Percentiles rank a stretch among this genome's conserved stretches.
These are phyloP conservation scores for Ommatoiulus sabulosus DNA, from an alignment of 2,888 invertebrate genomes.

Conservation along the genomic window DNA sequence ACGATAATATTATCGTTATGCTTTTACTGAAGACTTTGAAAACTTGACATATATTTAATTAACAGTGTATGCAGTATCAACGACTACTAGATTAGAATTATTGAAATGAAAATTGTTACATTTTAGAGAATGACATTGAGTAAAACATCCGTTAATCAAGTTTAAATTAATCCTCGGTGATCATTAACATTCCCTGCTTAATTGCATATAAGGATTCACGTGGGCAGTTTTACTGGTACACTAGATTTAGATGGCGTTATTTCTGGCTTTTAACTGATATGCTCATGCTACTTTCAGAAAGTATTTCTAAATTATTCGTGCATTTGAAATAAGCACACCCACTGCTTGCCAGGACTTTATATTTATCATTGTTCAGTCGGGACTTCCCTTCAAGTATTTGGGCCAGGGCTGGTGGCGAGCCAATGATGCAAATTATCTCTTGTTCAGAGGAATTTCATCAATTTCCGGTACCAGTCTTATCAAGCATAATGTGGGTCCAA, in stretches of 20 bases:
- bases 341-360: neutral
- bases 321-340: neutral
- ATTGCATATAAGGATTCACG: too few relatives aligned
- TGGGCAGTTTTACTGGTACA: neutral
- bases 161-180: too few relatives aligned
- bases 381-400: constrained; percentile 35
- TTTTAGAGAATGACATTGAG: too few relatives aligned
- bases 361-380: constrained; percentile 21
- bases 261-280: neutral
- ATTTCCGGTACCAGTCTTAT: neutral
- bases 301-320: neutral
- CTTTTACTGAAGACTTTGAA: too few relatives aligned
- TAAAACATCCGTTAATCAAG: too few relatives aligned
- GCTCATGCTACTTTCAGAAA: constrained; percentile 20
- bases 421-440: neutral
- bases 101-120: too few relatives aligned
- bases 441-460: neutral
- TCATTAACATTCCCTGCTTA: too few relatives aligned
- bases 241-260: neutral
- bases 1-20: too few relatives aligned
- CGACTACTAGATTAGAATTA: too few relatives aligned
- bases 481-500: neutral
- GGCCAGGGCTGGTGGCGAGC: neutral
- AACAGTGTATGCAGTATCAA: too few relatives aligned
- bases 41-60: too few relatives aligned